Conservation (phyloP, 1,140 invertebrate genomes). For the Vanessa tameamea region DNA sequence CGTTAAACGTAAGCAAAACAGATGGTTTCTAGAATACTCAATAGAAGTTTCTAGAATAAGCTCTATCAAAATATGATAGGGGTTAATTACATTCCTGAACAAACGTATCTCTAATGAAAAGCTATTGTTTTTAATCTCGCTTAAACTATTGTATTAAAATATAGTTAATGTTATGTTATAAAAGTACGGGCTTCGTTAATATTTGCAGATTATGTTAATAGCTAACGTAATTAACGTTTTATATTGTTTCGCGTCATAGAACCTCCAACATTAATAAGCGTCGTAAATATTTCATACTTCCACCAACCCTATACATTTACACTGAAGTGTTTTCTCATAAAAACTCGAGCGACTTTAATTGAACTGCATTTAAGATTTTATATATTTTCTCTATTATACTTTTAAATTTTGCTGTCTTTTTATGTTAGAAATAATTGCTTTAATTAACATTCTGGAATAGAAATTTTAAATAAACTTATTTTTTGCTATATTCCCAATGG, state of each 20-base stretch:
- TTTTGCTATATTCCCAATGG: no score
- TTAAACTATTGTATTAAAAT: neutral
- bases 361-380: constrained; percentile 29
- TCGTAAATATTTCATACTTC: constrained; percentile 30
- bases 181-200: constrained; percentile 9
- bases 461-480: neutral
- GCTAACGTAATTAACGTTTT: constrained; percentile 30
- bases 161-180: neutral
- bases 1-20: no score
- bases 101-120: no score
- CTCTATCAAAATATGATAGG: no score
- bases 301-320: constrained; percentile 15
- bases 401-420: constrained; percentile 8
- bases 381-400: constrained; percentile 15
- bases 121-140: no score
- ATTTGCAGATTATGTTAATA: constrained; percentile 35
- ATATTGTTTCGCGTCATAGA: constrained; percentile 32
- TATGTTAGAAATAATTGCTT: constrained; percentile 1
- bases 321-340: constrained; percentile 25
- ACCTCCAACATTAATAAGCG: constrained; percentile 29
- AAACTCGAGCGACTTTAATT: constrained; percentile 26
- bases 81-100: no score
- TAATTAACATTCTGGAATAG: neutral
- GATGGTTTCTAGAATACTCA: no score
- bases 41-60: no score